Conservation (phyloP, 2,888 invertebrate genomes). For the Macrosiphum euphorbiae region DNA sequence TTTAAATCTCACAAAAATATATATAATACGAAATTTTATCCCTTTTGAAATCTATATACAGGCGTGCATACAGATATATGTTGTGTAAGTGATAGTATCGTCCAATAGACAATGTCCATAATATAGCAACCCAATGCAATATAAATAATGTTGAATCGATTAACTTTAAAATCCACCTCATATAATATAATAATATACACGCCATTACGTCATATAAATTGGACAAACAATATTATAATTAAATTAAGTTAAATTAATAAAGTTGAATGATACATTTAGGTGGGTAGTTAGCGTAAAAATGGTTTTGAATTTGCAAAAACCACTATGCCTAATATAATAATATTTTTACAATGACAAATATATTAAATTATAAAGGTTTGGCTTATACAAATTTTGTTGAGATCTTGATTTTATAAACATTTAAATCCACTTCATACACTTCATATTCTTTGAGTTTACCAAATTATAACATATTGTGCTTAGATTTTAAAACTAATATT, state of each 20-base stretch:
- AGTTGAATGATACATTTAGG: not conserved
- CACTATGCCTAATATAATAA: not conserved
- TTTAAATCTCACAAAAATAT: constrained; percentile 1
- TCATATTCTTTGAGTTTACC: not conserved
- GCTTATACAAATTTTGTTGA: not conserved
- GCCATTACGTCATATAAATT: not conserved
- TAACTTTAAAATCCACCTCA: not conserved
- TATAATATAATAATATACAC: not conserved
- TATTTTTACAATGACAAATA: not conserved
- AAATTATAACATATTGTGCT: not conserved
- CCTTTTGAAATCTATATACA: not conserved
- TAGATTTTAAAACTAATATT: not conserved
- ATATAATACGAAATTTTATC: not conserved
- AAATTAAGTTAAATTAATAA: not conserved
- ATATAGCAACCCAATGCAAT: not conserved
- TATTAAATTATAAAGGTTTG: not conserved
- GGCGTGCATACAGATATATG: not conserved
- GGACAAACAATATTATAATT: not conserved
- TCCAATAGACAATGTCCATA: not conserved
- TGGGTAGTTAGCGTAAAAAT: not conserved
- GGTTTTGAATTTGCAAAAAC: not conserved
- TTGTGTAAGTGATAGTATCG: not conserved
- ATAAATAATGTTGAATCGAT: not conserved
- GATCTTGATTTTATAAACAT: not conserved
- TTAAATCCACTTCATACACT: not conserved